Evolutionary conservation across 2,797 vertebrate species (phyloP).

Genomic region (Carcharodon carcharias): DNA sequence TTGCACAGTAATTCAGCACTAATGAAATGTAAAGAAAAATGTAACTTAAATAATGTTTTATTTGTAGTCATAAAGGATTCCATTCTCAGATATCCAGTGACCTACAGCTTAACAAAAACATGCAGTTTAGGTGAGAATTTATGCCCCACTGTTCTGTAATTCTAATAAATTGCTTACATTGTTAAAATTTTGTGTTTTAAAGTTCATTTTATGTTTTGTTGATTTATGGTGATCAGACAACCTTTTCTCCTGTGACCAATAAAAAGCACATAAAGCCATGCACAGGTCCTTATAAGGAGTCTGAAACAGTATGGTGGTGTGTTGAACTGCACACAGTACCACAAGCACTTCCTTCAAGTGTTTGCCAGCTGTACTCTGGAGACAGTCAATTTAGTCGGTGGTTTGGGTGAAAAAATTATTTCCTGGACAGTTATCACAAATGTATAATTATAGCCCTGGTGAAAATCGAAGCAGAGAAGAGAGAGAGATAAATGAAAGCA

Average conservation of each 20-base stretch:
- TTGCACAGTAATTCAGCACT: not conserved
- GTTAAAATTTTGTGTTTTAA: conserved; percentile 43
- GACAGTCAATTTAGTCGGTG: conserved; percentile 42
- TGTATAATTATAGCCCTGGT: conserved; percentile 33
- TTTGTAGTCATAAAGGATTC: conserved; percentile 5
- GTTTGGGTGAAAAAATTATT: conserved; percentile 41
- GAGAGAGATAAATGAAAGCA: not conserved
- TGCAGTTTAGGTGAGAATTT: conserved; percentile 35
- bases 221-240: conserved; percentile 40
- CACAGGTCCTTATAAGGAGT: conserved; percentile 42
- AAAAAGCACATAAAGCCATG: not conserved
- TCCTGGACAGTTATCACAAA: conserved; percentile 44
- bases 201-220: conserved; percentile 43
- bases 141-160: conserved; percentile 38
- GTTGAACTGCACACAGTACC: conserved; percentile 40
- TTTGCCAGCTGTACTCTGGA: conserved; percentile 39
- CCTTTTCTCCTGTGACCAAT: conserved; percentile 38
- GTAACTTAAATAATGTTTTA: conserved; percentile 1
- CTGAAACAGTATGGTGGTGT: conserved; percentile 37
- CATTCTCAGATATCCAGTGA: not conserved
- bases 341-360: conserved; percentile 39
- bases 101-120: conserved; percentile 21
- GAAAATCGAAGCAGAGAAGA: not conserved
- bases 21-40: conserved; percentile 27
- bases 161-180: conserved; percentile 9